Percentiles rank a stretch among this genome's conserved stretches.
Conservation (phyloP, 2,888 invertebrate species). For the Phanerotoma sp. region DNA sequence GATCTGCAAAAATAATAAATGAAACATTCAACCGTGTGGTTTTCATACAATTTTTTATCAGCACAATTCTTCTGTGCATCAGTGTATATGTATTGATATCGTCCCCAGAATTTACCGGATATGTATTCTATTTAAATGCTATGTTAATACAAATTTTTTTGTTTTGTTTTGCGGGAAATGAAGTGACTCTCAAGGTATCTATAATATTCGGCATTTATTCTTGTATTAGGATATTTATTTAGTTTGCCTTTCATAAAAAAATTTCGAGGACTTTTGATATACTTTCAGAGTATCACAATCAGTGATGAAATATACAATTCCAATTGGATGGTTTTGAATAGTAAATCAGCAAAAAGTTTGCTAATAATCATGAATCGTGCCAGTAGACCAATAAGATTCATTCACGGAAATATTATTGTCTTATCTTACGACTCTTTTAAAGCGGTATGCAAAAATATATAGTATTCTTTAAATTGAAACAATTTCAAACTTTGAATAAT, state of each 20-base stretch:
- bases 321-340: conserved; percentile 20
- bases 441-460: neutral
- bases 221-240: too few species aligned
- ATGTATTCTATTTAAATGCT: conserved; percentile 16
- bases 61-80: conserved; percentile 20
- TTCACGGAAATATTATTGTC: neutral
- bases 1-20: conserved; percentile 16
- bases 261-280: neutral
- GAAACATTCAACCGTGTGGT: neutral
- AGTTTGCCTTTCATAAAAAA: neutral
- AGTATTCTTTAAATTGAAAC: too few species aligned
- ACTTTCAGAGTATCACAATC: conserved; percentile 24
- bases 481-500: too few species aligned
- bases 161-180: conserved; percentile 23
- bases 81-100: conserved; percentile 19
- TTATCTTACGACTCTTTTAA: conserved; percentile 10
- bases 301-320: conserved; percentile 23
- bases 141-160: conserved; percentile 26
- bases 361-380: conserved; percentile 2
- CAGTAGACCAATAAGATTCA: neutral
- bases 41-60: conserved; percentile 14
- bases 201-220: too few species aligned
- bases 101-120: conserved; percentile 15
- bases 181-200: conserved; percentile 35
- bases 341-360: neutral